Conservation (phyloP, 1,140 invertebrate species). For the Sitobion miscanthi region DNA sequence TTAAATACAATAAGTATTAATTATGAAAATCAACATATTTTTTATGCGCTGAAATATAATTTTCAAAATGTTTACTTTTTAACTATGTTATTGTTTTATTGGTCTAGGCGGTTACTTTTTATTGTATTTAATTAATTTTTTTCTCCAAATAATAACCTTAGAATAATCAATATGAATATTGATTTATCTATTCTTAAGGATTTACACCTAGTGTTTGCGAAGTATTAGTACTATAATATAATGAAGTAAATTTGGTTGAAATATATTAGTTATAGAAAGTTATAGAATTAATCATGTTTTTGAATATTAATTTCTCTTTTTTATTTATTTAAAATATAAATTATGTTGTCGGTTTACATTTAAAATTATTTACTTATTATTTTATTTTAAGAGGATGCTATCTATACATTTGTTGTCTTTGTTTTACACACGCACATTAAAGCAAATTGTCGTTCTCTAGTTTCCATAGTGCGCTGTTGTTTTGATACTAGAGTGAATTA, state of each 20-base stretch:
- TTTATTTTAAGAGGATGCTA: too few relatives aligned
- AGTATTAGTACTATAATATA: not conserved
- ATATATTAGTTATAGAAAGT: not conserved
- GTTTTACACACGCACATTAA: too few relatives aligned
- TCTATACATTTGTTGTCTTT: too few relatives aligned
- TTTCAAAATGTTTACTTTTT: not conserved
- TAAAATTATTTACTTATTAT: not conserved
- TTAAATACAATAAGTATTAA: not conserved
- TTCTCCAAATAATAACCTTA: not conserved
- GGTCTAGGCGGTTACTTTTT: not conserved
- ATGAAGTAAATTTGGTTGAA: not conserved
- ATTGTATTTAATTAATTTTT: not conserved
- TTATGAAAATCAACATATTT: not conserved
- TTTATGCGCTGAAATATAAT: not conserved
- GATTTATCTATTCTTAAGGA: not conserved
- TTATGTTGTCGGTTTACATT: not conserved
- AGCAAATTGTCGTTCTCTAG: too few relatives aligned
- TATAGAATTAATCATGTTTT: not conserved
- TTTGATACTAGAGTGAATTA: too few relatives aligned
- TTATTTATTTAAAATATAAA: not conserved
- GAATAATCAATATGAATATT: not conserved
- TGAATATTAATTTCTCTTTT: not conserved
- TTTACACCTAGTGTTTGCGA: not conserved
- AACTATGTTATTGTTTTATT: conserved; percentile 3
- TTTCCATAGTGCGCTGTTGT: too few relatives aligned